phyloP scores from a whole-genome alignment of 1,140 invertebrate species.

The Odontomachus brunneus region DNA sequence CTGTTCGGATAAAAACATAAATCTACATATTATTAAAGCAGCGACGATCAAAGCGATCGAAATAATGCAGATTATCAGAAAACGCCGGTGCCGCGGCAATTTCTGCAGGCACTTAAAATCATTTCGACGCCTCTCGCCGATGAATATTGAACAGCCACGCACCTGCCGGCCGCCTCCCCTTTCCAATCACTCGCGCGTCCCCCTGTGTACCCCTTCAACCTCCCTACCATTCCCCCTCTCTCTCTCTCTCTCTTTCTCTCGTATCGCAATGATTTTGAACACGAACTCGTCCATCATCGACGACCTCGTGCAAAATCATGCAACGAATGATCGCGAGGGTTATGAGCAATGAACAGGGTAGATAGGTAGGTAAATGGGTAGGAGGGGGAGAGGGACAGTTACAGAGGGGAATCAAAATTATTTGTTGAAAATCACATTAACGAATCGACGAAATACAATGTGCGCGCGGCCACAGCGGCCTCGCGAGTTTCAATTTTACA shows the following conservation, averaged over 20 bases:
- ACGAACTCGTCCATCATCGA: constrained; percentile 62
- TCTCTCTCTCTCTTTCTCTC: not conserved
- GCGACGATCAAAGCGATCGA: constrained; percentile 39
- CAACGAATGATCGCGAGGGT: constrained; percentile 22
- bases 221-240: not conserved
- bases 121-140: constrained; percentile 54
- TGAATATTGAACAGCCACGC: constrained; percentile 54
- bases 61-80: constrained; percentile 61
- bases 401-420: constrained; percentile 60
- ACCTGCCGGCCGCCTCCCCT: constrained; percentile 46
- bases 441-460: constrained; percentile 26
- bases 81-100: constrained; percentile 60
- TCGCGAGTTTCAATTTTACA: constrained; percentile 73
- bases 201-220: constrained; percentile 6
- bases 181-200: constrained; percentile 44
- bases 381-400: too few species aligned
- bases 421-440: constrained; percentile 72
- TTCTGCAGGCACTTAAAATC: constrained; percentile 67
- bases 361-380: too few species aligned
- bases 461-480: constrained; percentile 17
- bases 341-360: constrained; percentile 13
- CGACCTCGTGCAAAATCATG: constrained; percentile 37
- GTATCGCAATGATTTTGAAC: constrained; percentile 61
- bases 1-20: constrained; percentile 56
- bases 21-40: constrained; percentile 63